Evolutionary conservation across 2,888 invertebrate genomes (phyloP), one percentile per base, ranked within the genome.

Genomic region (Agrochola litura): DNA sequence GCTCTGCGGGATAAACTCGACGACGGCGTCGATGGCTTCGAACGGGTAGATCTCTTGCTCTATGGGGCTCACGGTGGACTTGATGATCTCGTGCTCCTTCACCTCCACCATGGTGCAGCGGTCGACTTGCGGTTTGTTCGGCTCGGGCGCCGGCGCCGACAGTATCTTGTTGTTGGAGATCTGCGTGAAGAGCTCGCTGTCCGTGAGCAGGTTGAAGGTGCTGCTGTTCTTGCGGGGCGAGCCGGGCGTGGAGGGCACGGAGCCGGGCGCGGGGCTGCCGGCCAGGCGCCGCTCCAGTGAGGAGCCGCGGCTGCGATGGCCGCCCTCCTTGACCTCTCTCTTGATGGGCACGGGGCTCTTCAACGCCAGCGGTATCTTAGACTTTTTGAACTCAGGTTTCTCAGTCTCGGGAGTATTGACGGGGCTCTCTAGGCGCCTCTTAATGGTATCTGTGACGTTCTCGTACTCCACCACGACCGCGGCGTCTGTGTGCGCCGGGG

Each of bases 181-280:
- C 93, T 97, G 97, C 12, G 97, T 97, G 92, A 98, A 98, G 19
- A 98, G 95, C 60, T 97, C 97, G 92, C 98, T 98, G 83, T 98
- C 97, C 89, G 97, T 97, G 19, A 98, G 97, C 76, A 98, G 93
- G 87, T 97, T 97, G 91, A 97, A 97, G 2, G 97, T 97, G 91
- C 97, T 97, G 86, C 97, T 97, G 92, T 97, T 92, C 71, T 96
- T 93, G 81, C 69, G 95, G 12, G 96, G 95, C 74, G 96, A 89
- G 25, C 94, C 95, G n/a, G 95, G 94, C 8, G 93, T 91, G 58
- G 90, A 78, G 10, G 93, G 58, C 49, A 2, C 49, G 43, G 76
- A 46, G 60, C 49, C 91, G 91, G 58, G 77, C 75, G 56, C 73
- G 30, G 91, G 88, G 68, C 90, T 92, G 25, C 86, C 89, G 16